Evolutionary conservation across 2,797 vertebrate genomes (phyloP).

Genomic region (Discoglossus pictus): DNA sequence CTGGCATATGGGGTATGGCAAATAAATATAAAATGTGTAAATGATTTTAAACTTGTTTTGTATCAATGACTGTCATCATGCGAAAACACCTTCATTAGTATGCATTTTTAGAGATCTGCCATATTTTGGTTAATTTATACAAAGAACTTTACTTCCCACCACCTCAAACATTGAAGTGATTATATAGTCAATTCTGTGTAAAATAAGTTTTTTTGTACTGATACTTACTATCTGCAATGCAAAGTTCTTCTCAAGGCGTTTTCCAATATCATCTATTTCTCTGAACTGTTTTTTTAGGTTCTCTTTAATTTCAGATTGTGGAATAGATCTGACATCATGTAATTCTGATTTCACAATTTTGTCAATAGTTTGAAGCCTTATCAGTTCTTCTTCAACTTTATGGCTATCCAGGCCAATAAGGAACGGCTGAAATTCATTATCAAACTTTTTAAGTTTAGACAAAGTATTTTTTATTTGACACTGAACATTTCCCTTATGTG

Average conservation of each 20-base stretch:
- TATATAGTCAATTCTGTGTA: too few relatives aligned
- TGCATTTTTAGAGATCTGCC: too few relatives aligned
- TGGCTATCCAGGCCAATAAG: constrained; percentile 64
- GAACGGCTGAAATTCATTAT: constrained; percentile 65
- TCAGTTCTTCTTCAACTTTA: constrained; percentile 67
- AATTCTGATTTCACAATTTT: constrained; percentile 71
- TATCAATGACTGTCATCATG: too few relatives aligned
- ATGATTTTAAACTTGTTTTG: too few relatives aligned
- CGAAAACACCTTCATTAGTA: too few relatives aligned
- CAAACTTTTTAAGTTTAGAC: constrained; percentile 58
- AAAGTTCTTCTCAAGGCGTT: constrained; percentile 66
- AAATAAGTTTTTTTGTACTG: too few relatives aligned
- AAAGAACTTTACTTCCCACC: too few relatives aligned
- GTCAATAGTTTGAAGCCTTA: constrained; percentile 68
- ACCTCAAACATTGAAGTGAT: too few relatives aligned
- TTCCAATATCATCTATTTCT: constrained; percentile 65
- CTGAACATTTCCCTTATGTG: constrained; percentile 48
- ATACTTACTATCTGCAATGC: constrained; percentile 76
- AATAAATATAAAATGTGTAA: too few relatives aligned
- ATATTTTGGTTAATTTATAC: too few relatives aligned
- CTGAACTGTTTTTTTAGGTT: constrained; percentile 55
- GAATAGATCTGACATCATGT: constrained; percentile 64
- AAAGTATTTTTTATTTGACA: constrained; percentile 58
- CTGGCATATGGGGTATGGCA: too few relatives aligned
- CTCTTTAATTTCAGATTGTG: constrained; percentile 53